Conservation (phyloP, 2,888 invertebrate species). For the Lamellibrachia columna region DNA sequence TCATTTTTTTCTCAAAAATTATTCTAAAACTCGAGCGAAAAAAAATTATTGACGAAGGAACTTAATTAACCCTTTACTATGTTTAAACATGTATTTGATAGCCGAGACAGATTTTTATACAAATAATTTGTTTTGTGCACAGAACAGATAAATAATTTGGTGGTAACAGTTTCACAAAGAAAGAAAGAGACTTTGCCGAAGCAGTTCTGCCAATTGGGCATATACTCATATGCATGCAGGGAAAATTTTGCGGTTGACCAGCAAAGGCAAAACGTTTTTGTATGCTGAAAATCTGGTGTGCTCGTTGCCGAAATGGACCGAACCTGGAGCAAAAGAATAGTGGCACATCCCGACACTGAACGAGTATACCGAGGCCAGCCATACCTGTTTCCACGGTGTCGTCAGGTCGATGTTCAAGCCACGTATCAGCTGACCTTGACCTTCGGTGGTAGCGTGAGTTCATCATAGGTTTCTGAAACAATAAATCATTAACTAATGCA, state of each 20-base stretch:
- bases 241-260: too few relatives aligned
- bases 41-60: too few relatives aligned
- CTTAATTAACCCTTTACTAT: too few relatives aligned
- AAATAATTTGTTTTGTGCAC: background rate
- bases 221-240: too few relatives aligned
- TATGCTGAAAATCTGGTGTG: too few relatives aligned
- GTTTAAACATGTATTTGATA: background rate
- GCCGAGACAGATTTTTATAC: background rate
- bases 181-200: background rate
- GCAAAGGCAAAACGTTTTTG: too few relatives aligned
- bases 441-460: constrained; percentile 76
- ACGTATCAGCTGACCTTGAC: constrained; percentile 82
- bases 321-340: too few relatives aligned
- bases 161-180: background rate
- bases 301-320: too few relatives aligned
- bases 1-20: too few relatives aligned
- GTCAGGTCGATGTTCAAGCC: constrained; percentile 89
- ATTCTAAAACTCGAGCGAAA: too few relatives aligned
- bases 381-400: constrained; percentile 73
- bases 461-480: constrained; percentile 74
- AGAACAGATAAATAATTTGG: background rate
- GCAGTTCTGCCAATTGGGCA: background rate
- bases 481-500: constrained; percentile 5
- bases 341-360: background rate
- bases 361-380: constrained; percentile 19